These are phyloP conservation scores for Apis cerana DNA, from an alignment of 1,140 invertebrate species.

Conservation along the genomic window DNA sequence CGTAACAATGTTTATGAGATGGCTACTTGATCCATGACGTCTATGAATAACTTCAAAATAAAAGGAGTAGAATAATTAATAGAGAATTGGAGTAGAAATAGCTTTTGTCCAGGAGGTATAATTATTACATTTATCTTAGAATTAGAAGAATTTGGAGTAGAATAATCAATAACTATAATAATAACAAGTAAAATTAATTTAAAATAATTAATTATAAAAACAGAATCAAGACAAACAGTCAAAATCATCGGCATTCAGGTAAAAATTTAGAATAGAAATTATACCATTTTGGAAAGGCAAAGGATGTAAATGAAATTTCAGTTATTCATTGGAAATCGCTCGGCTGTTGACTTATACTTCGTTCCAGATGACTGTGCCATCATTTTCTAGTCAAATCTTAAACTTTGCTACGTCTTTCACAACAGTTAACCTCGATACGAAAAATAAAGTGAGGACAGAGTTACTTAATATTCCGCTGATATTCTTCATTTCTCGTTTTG, in stretches of 20 bases:
- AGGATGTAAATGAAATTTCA: neutral
- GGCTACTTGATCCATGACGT: neutral
- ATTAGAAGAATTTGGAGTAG: no score
- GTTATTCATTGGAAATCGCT: neutral
- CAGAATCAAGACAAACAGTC: no score
- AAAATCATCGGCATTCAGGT: no score
- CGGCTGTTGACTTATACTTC: neutral
- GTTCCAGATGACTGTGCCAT: neutral
- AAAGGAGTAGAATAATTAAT: neutral
- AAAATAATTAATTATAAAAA: no score
- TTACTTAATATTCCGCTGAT: conserved; percentile 14
- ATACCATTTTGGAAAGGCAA: neutral
- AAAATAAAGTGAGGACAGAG: neutral
- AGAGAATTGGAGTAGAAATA: neutral
- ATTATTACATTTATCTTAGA: no score
- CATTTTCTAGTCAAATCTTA: neutral
- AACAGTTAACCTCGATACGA: conserved; percentile 29
- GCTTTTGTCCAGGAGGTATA: no score
- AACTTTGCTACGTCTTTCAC: neutral
- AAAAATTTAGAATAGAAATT: no score
- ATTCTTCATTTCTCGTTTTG: neutral
- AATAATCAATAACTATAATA: no score
- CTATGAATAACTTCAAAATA: neutral
- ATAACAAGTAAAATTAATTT: no score
- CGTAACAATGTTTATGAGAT: neutral